phyloP scores from a whole-genome alignment of 2,113 vertebrate genomes.

The Cygnus buccinator region DNA sequence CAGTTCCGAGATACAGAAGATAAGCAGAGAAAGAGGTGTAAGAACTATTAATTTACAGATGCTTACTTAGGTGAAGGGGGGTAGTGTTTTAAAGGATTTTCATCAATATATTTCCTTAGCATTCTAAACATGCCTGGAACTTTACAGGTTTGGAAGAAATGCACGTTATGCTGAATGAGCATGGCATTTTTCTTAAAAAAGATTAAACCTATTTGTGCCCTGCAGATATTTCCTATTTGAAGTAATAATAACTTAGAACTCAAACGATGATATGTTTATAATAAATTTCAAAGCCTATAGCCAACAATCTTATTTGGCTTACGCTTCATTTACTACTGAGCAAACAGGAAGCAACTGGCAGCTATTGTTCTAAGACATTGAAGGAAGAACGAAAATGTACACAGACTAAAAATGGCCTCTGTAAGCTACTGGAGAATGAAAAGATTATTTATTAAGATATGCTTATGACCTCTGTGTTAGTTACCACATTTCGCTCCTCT shows the following conservation, averaged over 20 bases:
- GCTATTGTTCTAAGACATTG: background rate
- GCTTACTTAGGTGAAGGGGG: background rate
- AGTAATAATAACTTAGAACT: background rate
- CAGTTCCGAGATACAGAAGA: background rate
- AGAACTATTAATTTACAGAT: background rate
- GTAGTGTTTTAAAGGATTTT: background rate
- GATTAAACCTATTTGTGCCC: background rate
- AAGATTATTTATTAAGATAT: background rate
- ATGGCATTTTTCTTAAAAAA: background rate
- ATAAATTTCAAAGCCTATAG: constrained; percentile 24
- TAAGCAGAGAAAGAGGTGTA: background rate
- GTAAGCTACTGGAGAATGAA: background rate
- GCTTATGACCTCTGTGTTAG: background rate
- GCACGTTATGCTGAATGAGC: background rate
- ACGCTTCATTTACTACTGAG: background rate
- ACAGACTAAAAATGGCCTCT: background rate
- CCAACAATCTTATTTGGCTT: background rate
- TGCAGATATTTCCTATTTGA: background rate
- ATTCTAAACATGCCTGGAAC: background rate
- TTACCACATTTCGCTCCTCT: background rate
- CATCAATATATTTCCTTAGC: background rate
- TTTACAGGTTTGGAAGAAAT: background rate
- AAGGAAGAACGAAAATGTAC: background rate
- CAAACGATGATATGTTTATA: background rate
- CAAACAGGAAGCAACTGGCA: constrained; percentile 20